Evolutionary conservation across 2,797 vertebrate genomes (phyloP).

Genomic region (Botia almorhae): DNA sequence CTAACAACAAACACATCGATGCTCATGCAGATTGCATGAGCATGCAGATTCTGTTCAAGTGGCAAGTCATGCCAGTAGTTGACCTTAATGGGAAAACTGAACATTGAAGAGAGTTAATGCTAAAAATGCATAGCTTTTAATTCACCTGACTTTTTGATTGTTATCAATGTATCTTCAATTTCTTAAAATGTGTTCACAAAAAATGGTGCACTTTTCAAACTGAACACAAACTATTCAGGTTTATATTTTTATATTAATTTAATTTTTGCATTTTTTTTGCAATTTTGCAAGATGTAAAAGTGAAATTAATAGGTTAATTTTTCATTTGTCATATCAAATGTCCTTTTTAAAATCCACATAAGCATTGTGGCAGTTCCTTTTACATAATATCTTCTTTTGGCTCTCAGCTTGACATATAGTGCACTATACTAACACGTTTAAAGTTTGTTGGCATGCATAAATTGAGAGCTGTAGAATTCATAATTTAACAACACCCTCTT

Average conservation of each 20-base stretch:
- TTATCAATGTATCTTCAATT: too few relatives aligned
- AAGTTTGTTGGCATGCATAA: slow-evolving; percentile 73
- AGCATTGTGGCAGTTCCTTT: slow-evolving; percentile 2
- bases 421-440: slow-evolving; percentile 71
- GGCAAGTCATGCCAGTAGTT: too few relatives aligned
- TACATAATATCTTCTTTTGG: slow-evolving; percentile 41
- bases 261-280: slow-evolving; percentile 9
- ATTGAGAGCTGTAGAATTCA: slow-evolving; percentile 62
- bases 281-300: slow-evolving; percentile 18
- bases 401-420: slow-evolving; percentile 39
- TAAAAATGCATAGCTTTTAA: too few relatives aligned
- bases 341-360: slow-evolving; percentile 12
- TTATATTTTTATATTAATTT: background rate
- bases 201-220: too few relatives aligned
- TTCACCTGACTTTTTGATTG: too few relatives aligned
- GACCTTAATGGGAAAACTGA: too few relatives aligned
- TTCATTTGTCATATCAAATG: slow-evolving; percentile 51
- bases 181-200: too few relatives aligned
- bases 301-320: slow-evolving; percentile 27
- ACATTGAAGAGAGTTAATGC: too few relatives aligned
- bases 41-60: too few relatives aligned
- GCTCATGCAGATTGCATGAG: too few relatives aligned
- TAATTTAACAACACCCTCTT: slow-evolving; percentile 76
- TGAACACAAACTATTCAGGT: too few relatives aligned
- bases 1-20: too few relatives aligned